Evolutionary conservation across 2,888 invertebrate species (phyloP).

Genomic region (Syrphus vitripennis): DNA sequence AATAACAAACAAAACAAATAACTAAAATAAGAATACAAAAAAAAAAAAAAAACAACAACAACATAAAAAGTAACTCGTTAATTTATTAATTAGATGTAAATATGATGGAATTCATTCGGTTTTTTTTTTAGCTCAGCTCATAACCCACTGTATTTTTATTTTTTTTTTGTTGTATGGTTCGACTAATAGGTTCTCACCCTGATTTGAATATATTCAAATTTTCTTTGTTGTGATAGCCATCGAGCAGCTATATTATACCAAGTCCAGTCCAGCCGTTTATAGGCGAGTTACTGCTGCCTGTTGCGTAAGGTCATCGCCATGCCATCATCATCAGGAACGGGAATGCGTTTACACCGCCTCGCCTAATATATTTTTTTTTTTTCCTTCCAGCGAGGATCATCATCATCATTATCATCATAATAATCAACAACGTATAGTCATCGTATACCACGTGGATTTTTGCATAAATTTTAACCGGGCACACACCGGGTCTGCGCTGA

Average conservation of each 20-base stretch:
- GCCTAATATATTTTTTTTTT: slow-evolving; percentile 4
- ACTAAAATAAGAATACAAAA: no score
- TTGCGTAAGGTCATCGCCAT: slow-evolving; percentile 70
- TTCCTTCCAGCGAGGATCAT: slow-evolving; percentile 65
- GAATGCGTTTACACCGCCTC: slow-evolving; percentile 7
- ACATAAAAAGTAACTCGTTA: slow-evolving; percentile 70
- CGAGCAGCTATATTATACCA: no score
- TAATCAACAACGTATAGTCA: background rate
- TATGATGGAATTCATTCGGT: slow-evolving; percentile 58
- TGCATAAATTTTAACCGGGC: slow-evolving; percentile 69
- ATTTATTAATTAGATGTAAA: slow-evolving; percentile 71
- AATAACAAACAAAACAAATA: slow-evolving; percentile 31
- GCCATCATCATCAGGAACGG: background rate
- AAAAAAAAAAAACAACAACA: background rate
- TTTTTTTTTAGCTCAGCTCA: slow-evolving; percentile 38
- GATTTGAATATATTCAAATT: slow-evolving; percentile 72
- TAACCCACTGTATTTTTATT: slow-evolving; percentile 29
- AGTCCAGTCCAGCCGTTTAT: slow-evolving; percentile 27
- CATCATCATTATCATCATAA: slow-evolving; percentile 22
- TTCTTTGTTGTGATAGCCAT: slow-evolving; percentile 59
- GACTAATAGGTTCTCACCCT: slow-evolving; percentile 70
- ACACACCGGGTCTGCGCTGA: slow-evolving; percentile 50
- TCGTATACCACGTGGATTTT: slow-evolving; percentile 68
- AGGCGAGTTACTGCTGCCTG: slow-evolving; percentile 29
- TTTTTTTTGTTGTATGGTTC: slow-evolving; percentile 14